Base-by-base conservation (phyloP, 2,797 vertebrate genomes). In the Urophycis tenuis region DNA sequence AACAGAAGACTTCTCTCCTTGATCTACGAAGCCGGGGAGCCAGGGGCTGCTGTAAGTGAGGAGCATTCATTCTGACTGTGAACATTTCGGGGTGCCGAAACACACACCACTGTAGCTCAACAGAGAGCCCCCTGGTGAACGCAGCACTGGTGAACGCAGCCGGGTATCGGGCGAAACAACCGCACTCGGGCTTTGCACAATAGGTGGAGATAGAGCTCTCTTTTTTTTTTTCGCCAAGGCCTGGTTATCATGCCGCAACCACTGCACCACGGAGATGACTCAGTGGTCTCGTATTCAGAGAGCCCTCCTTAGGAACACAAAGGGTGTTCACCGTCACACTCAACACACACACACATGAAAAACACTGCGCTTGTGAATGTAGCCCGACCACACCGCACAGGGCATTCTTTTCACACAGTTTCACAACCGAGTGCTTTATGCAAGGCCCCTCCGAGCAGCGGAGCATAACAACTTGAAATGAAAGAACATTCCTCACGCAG, bases 61-160 rank as follows among this genome's bases (percentile, higher is more conserved):
- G 73, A 74, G 45, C 9, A 75, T 74, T 85, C 77, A 84, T 80
- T 84, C 82, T 80, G 45, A 77, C 70, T 39, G 79, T 81, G 78
- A 82, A 71, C 77, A 80, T 80, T 85, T 80, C 35, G 77, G 53
- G 53, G n/a, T 6, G 69, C 80, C 86, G 89, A 89, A 92, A 87
- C 80, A 74, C 76, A 7, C 1, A 8, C 17, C 45, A 80, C 85
- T 83, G 85, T 82, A 76, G 71, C 35, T 45, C 72, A 2, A 90
- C 87, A 90, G 87, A 89, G 81, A 76, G 71, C 3, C 75, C 84
- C 88, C 85, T 91, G 30, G 84, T 74, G 80, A 67, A 29, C 60
- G 53, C 22, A n/a, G 49, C 53, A 11, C 78, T 53, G 35, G 74
- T 69, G 76, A 70, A 72, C 1, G 39, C 31, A 73, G 19, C 71